Base-by-base conservation (phyloP, 2,797 vertebrate species). In the Bufotes viridis region DNA sequence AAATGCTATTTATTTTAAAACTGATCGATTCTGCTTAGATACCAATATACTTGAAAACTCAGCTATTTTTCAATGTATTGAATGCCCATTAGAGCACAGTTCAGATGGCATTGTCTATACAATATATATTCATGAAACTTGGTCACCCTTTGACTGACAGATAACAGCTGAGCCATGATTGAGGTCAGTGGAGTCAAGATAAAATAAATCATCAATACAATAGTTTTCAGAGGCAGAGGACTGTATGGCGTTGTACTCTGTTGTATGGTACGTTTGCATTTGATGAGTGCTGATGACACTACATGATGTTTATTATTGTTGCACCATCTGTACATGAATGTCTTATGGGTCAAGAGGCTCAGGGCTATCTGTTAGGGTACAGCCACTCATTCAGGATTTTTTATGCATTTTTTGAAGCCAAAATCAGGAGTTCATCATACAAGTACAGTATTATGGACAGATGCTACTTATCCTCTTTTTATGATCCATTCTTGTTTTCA, bases 181-280 rank as follows among this genome's bases (percentile, higher is more conserved):
- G 88, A 89, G 88, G 88, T 89, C 88, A 87, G 55, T 10, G 58
- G 72, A 83, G 88, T 89, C 88, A 89, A 87, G 88, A 87, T 87
- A 83, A 89, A 87, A 87, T 89, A 89, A 83, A 87, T 89, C 80
- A 87, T 89, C 65, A 34, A 87, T 89, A 87, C 85, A 84, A 87
- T 89, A 84, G 85, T 83, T 83, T 83, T 89, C 84, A 87, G 65
- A 87, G 29, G n/a, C 51, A 17, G 22, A 42, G 82, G 18, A 69
- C 60, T 81, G 61, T 76, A 69, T 75, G n/a, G 70, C 53, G 78
- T 58, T 67, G 58, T 79, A 42, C 51, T 88, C 53, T 84, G 42
- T 49, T 75, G 72, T 42, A 42, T 42, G 42, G 42, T 42, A 7
- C 51, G 72, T 75, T 75, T 75, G 72, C 22, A 53, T 75, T n/a